Evolutionary conservation across 1,140 invertebrate species (phyloP).

Genomic region (Zaprionus inermis): DNA sequence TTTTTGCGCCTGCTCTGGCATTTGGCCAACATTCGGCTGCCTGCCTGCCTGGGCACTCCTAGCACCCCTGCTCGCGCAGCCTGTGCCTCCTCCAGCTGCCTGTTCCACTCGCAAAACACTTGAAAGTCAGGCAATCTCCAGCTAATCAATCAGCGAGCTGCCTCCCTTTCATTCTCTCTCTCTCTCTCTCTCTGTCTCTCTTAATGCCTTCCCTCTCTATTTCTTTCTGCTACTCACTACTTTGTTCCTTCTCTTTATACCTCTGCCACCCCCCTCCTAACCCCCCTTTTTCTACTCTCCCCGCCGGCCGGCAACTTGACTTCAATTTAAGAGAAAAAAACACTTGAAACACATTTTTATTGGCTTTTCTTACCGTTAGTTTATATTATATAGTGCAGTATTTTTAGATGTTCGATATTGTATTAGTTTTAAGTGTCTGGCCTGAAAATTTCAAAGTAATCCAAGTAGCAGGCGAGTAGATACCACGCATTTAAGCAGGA

Average conservation of each 20-base stretch:
- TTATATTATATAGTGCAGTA: not conserved
- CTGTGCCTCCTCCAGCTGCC: slow-evolving; percentile 3
- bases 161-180: not conserved
- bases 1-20: slow-evolving; percentile 63
- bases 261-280: not conserved
- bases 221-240: slow-evolving; percentile 20
- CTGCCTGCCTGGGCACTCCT: not conserved
- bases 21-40: slow-evolving; percentile 54
- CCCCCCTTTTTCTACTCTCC: slow-evolving; percentile 7
- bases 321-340: slow-evolving; percentile 57
- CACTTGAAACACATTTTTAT: slow-evolving; percentile 1
- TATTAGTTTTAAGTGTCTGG: not conserved
- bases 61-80: not conserved
- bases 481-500: not conserved
- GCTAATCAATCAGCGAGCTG: slow-evolving; percentile 63
- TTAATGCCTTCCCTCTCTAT: not conserved
- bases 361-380: not conserved
- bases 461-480: not conserved
- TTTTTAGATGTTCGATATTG: not conserved
- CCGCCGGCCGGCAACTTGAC: slow-evolving; percentile 33
- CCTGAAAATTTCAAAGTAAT: not conserved
- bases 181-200: slow-evolving; percentile 6
- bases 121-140: slow-evolving; percentile 47
- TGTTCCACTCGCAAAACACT: slow-evolving; percentile 42
- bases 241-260: not conserved